Conservation (phyloP, 2,113 vertebrate genomes). For the Vidua chalybeata region DNA sequence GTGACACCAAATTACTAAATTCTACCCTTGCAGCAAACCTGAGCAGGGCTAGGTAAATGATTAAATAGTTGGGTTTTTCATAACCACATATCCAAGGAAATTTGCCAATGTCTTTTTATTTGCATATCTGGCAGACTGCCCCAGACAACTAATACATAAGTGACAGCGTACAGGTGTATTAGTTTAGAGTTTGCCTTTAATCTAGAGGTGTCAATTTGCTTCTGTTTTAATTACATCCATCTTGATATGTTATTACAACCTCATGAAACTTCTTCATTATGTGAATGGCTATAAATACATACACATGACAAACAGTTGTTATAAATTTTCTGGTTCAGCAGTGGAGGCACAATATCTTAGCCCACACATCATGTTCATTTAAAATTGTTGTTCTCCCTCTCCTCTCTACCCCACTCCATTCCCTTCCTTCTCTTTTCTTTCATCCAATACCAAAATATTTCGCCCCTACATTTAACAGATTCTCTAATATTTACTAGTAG, state of each 20-base stretch:
- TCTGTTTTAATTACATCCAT: constrained; percentile 80
- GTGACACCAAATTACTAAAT: constrained; percentile 59
- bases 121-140: constrained; percentile 77
- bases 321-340: constrained; percentile 72
- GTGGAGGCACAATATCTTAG: constrained; percentile 57
- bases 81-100: constrained; percentile 67
- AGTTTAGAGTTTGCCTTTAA: constrained; percentile 75
- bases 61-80: constrained; percentile 64
- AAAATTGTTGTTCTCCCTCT: background rate
- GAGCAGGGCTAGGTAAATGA: constrained; percentile 58
- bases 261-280: constrained; percentile 77
- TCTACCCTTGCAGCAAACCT: constrained; percentile 4
- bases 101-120: constrained; percentile 77
- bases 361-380: constrained; percentile 28
- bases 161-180: constrained; percentile 67
- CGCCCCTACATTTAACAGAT: background rate
- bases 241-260: constrained; percentile 76
- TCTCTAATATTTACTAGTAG: background rate
- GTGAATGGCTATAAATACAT: constrained; percentile 73
- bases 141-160: constrained; percentile 65
- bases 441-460: background rate
- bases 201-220: constrained; percentile 79
- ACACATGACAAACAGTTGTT: constrained; percentile 76
- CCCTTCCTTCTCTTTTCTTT: background rate
- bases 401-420: background rate